Evolutionary conservation across 1,140 invertebrate species (phyloP).

Genomic region (Brevipalpus yothersi): DNA sequence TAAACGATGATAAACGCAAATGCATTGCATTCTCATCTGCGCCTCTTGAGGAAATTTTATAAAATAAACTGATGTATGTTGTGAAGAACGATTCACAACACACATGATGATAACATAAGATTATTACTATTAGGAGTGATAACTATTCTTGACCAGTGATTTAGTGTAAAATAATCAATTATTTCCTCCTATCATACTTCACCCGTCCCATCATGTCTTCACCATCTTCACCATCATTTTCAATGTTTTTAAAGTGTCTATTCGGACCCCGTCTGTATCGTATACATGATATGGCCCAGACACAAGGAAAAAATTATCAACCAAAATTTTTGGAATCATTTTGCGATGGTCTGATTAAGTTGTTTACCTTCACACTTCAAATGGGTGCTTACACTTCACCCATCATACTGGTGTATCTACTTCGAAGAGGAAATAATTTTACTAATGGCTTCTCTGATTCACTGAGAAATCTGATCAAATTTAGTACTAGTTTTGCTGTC

Average conservation of each 20-base stretch:
- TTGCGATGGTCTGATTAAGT: conserved; percentile 40
- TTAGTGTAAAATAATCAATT: no score
- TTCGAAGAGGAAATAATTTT: conserved; percentile 28
- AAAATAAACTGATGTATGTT: no score
- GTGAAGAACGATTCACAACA: no score
- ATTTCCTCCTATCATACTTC: background rate
- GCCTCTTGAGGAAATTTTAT: no score
- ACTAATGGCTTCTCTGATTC: conserved; percentile 14
- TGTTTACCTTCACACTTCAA: conserved; percentile 37
- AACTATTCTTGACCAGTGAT: no score
- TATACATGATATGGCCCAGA: background rate
- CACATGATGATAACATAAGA: no score
- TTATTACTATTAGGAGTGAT: no score
- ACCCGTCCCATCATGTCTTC: background rate
- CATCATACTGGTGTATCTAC: conserved; percentile 41
- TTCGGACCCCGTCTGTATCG: conserved; percentile 1
- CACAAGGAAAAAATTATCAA: background rate
- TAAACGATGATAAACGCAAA: no score
- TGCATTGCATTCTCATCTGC: no score
- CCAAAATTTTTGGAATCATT: conserved; percentile 27
- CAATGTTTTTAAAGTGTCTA: background rate
- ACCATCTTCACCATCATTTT: background rate
- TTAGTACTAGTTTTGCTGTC: conserved; percentile 4
- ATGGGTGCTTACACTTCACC: conserved; percentile 46
- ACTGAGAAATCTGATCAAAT: conserved; percentile 9